Evolutionary conservation across 2,888 invertebrate species (phyloP).

Genomic region (Scaptomyza polygonia): DNA sequence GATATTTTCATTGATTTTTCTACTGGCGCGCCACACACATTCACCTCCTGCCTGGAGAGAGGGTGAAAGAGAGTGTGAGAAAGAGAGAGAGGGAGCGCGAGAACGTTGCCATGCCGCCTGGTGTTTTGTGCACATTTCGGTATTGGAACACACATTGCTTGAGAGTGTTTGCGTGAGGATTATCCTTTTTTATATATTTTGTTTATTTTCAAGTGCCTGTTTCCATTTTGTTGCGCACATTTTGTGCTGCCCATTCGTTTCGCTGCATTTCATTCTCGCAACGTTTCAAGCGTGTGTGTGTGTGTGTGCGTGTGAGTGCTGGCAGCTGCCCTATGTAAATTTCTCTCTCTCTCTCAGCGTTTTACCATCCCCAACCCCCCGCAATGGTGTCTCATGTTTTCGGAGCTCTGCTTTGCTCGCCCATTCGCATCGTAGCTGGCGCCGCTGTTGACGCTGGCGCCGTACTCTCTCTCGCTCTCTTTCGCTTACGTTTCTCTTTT

Average conservation of each 20-base stretch:
- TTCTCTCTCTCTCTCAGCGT: constrained; percentile 20
- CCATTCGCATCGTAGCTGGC: constrained; percentile 60
- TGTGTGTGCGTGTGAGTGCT: constrained; percentile 6
- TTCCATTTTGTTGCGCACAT: constrained; percentile 66
- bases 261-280: constrained; percentile 77
- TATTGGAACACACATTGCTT: constrained; percentile 35
- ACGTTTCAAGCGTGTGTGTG: constrained; percentile 59
- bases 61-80: constrained; percentile 9
- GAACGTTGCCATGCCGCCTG: constrained; percentile 57
- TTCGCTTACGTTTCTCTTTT: constrained; percentile 12
- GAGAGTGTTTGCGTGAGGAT: constrained; percentile 42
- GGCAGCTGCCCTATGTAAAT: constrained; percentile 62
- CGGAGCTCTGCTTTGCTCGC: constrained; percentile 51
- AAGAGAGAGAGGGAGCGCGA: constrained; percentile 11
- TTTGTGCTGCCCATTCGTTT: constrained; percentile 74
- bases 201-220: constrained; percentile 69
- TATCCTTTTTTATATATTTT: constrained; percentile 79
- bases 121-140: constrained; percentile 67
- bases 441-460: constrained; percentile 49
- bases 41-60: constrained; percentile 34
- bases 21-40: constrained; percentile 65
- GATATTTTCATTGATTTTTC: constrained; percentile 80
- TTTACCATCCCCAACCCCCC: constrained; percentile 38
- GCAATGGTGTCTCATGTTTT: constrained; percentile 33
- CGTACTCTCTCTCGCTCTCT: constrained; percentile 25